Evolutionary conservation across 2,797 vertebrate species (phyloP), one percentile per base, ranked within the genome.

Genomic region (Cygnus olor): DNA sequence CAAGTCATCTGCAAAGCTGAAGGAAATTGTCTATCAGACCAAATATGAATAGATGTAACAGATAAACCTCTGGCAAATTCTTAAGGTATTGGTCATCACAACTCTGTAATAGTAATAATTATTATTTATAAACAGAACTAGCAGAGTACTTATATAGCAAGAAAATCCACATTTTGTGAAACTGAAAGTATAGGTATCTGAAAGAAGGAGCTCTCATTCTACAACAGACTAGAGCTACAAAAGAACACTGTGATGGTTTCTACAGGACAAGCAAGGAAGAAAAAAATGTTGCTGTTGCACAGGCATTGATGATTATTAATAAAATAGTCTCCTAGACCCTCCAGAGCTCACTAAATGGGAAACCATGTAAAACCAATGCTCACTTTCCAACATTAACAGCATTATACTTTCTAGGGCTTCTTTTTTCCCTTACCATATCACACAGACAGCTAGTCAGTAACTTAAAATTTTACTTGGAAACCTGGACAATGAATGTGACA

Each of bases 1-100:
- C 88, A 89, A 73, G 64, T 70, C 45, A 92, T 85, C 71, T 88
- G 78, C 9, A 76, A 84, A 80, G 85, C 86, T 40, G 49, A 83
- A 92, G 68, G 21, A 90, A 92, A 88, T 84, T 16, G 47, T 9
- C 0, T n/a, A 82, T 91, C 65, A 92, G 70, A 61, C 30, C 89
- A 89, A 69, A 78, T n/a, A 51, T 15, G 80, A 18, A 44, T 1
- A 89, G 14, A 16, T 93, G 56, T 40, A 54, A 60, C 36, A 79
- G 6, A 66, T 68, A 95, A 63, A 10, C 45, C 34, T 74, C 27
- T 58, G 85, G 32, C 20, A 86, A 96, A 91, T 53, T 76, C 10
- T 60, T 53, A 94, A 69, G 15, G 38, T 3, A 72, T 20, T 10
- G 5, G 12, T 56, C 53, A 73, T 36, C 56, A 83, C 60, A 80